A percentile compares a stretch with the other conserved stretches of the same genome.
Evolutionary conservation across 1,140 invertebrate genomes (phyloP).

Genomic region (Teleopsis dalmanni): DNA sequence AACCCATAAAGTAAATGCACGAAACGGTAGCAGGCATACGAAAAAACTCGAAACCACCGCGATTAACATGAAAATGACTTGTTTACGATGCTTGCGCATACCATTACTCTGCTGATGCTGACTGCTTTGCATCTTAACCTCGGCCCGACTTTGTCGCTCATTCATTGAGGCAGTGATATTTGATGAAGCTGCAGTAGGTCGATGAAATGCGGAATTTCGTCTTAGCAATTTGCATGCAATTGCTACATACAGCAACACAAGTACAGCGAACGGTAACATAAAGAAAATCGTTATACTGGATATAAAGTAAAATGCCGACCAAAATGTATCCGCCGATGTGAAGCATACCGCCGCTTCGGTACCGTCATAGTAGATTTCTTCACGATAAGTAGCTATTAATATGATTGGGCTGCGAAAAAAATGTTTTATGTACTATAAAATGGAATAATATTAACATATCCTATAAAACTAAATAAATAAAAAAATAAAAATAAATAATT

Average conservation of each 20-base stretch:
- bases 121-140: conserved; percentile 19
- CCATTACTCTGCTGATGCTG: conserved; percentile 36
- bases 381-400: conserved; percentile 62
- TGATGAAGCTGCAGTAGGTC: conserved; percentile 9
- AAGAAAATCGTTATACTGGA: conserved; percentile 70
- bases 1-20: conserved; percentile 73
- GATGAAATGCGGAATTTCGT: conserved; percentile 32
- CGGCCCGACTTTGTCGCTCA: conserved; percentile 29
- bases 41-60: conserved; percentile 82
- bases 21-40: conserved; percentile 75
- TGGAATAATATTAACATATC: too few relatives aligned
- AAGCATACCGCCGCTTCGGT: conserved; percentile 58
- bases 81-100: conserved; percentile 52
- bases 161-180: conserved; percentile 18
- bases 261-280: conserved; percentile 65
- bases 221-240: conserved; percentile 68
- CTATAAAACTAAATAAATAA: too few relatives aligned
- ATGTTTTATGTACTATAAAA: too few relatives aligned
- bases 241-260: conserved; percentile 69
- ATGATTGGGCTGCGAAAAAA: conserved; percentile 70
- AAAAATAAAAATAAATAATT: too few relatives aligned
- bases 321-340: conserved; percentile 59
- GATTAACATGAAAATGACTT: conserved; percentile 74
- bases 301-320: conserved; percentile 68
- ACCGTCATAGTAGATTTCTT: conserved; percentile 59